Conservation (phyloP, 2,888 invertebrate species). For the Sinhomidia bicolor region DNA sequence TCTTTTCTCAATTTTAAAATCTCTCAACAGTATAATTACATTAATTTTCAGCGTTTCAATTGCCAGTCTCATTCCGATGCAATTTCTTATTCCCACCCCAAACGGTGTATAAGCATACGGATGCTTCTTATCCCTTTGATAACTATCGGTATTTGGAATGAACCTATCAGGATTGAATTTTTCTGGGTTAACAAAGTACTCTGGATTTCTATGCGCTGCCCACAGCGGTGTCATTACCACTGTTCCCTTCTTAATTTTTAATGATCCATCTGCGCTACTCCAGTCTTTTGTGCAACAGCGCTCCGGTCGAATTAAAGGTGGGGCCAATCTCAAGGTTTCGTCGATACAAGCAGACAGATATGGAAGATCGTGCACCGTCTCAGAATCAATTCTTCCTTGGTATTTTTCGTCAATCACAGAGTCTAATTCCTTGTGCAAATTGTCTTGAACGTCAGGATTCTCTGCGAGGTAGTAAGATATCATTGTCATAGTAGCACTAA, state of each 20-base stretch:
- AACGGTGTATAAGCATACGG: conserved; percentile 73
- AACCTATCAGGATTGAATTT: conserved; percentile 66
- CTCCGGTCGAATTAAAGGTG: conserved; percentile 55
- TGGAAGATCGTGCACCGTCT: conserved; percentile 50
- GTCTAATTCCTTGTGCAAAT: conserved; percentile 64
- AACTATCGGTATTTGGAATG: conserved; percentile 11
- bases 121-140: conserved; percentile 37
- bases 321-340: conserved; percentile 67
- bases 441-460: conserved; percentile 57
- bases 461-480: conserved; percentile 59
- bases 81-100: conserved; percentile 73
- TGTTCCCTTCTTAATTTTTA: conserved; percentile 74
- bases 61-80: conserved; percentile 74
- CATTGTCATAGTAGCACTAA: conserved; percentile 66
- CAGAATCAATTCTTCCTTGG: conserved; percentile 44
- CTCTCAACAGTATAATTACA: conserved; percentile 32
- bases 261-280: conserved; percentile 32
- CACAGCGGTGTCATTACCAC: conserved; percentile 64
- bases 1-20: conserved; percentile 59
- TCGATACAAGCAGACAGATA: conserved; percentile 62
- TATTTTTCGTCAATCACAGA: conserved; percentile 44
- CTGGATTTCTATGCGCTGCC: conserved; percentile 64
- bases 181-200: conserved; percentile 64
- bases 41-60: conserved; percentile 59
- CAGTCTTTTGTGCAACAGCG: conserved; percentile 66